Percentiles rank a stretch among this genome's conserved stretches.
Evolutionary conservation across 2,888 invertebrate species (phyloP).

Genomic region (Selenia dentaria): DNA sequence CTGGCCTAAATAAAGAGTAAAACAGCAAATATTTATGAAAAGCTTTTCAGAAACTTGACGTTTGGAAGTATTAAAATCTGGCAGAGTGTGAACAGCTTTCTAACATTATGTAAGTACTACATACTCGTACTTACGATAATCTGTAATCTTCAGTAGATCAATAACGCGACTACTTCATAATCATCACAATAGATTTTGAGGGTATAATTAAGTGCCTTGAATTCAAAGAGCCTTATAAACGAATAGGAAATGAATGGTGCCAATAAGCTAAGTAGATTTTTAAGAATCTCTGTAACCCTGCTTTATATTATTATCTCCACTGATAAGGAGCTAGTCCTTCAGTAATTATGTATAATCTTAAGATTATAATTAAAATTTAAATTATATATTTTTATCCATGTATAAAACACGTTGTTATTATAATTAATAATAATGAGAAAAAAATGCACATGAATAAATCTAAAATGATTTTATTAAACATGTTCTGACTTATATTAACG

Average conservation of each 20-base stretch:
- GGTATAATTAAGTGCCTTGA: conserved; percentile 42
- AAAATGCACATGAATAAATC: too few relatives aligned
- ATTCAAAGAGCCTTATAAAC: conserved; percentile 32
- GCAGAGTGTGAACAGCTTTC: conserved; percentile 12
- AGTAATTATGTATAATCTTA: not conserved
- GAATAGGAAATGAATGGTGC: conserved; percentile 46
- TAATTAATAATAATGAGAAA: conserved; percentile 15
- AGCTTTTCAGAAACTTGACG: too few relatives aligned
- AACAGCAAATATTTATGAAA: too few relatives aligned
- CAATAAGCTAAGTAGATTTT: conserved; percentile 49
- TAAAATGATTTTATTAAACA: not conserved
- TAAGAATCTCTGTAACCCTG: conserved; percentile 62
- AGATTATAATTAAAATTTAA: too few relatives aligned
- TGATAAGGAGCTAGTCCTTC: conserved; percentile 57
- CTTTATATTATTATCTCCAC: conserved; percentile 53
- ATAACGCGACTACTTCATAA: not conserved
- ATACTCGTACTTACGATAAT: conserved; percentile 13
- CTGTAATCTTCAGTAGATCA: conserved; percentile 9
- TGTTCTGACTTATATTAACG: not conserved
- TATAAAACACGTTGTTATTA: not conserved
- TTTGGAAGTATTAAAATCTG: conserved; percentile 8
- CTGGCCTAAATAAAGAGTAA: too few relatives aligned
- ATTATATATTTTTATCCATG: not conserved
- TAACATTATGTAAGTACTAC: conserved; percentile 4
- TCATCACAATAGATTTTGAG: conserved; percentile 5